phyloP scores from a whole-genome alignment of 2,888 invertebrate species.

The Drosophila phalerata region DNA sequence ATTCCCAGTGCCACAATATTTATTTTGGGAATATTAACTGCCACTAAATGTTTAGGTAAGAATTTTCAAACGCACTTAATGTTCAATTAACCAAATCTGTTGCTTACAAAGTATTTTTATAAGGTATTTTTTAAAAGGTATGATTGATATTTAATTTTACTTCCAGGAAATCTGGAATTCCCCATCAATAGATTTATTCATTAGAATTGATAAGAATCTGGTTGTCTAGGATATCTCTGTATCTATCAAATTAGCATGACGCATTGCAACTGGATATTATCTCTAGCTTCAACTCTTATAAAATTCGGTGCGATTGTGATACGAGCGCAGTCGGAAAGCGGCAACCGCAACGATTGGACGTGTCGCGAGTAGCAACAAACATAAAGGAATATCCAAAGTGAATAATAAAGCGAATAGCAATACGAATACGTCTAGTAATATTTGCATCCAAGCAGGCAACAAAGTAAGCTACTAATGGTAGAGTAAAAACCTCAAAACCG shows the following conservation, averaged over 20 bases:
- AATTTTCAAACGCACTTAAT: no score
- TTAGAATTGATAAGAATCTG: neutral
- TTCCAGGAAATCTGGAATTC: neutral
- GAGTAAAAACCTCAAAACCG: slow-evolving; percentile 40
- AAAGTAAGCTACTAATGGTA: slow-evolving; percentile 70
- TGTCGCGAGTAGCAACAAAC: slow-evolving; percentile 54
- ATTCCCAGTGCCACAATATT: no score
- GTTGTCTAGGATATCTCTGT: slow-evolving; percentile 29
- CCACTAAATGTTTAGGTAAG: no score
- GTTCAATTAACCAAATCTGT: neutral
- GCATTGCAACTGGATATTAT: slow-evolving; percentile 28
- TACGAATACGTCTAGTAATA: slow-evolving; percentile 20
- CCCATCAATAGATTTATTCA: neutral
- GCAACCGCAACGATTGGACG: slow-evolving; percentile 69
- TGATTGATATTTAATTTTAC: neutral
- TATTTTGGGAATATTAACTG: no score
- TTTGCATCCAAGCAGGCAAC: slow-evolving; percentile 20
- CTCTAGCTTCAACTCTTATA: slow-evolving; percentile 63
- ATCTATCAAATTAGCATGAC: slow-evolving; percentile 6
- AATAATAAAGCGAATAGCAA: slow-evolving; percentile 1
- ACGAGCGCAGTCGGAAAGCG: slow-evolving; percentile 69
- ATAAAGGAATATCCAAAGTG: slow-evolving; percentile 2
- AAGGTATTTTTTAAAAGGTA: no score
- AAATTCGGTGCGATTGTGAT: slow-evolving; percentile 65
- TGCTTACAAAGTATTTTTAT: neutral